Conservation (phyloP, 2,113 vertebrate genomes). For the Halichoeres trimaculatus region DNA sequence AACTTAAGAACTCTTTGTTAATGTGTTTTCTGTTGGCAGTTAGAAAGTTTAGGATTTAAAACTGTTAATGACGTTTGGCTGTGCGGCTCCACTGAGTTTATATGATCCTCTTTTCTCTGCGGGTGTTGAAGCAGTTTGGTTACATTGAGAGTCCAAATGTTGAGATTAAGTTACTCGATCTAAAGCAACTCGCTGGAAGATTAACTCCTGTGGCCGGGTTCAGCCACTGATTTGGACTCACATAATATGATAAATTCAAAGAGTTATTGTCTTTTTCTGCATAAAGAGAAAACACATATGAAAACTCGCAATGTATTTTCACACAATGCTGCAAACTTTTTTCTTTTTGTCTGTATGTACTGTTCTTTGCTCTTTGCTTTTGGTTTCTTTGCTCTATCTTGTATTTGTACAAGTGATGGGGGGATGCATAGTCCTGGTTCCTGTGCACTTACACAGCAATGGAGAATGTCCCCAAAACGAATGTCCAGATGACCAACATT, state of each 20-base stretch:
- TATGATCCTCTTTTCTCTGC: slow-evolving; percentile 64
- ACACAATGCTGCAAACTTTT: too few relatives aligned
- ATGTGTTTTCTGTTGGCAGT: slow-evolving; percentile 64
- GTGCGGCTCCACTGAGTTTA: slow-evolving; percentile 34
- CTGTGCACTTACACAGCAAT: not conserved
- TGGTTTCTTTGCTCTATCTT: too few relatives aligned
- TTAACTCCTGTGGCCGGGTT: slow-evolving; percentile 45
- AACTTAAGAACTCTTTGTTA: slow-evolving; percentile 72
- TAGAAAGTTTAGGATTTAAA: slow-evolving; percentile 60
- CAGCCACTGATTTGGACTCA: slow-evolving; percentile 50
- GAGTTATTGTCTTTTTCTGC: slow-evolving; percentile 26
- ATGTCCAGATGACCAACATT: not conserved
- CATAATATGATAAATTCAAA: slow-evolving; percentile 1
- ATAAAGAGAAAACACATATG: slow-evolving; percentile 12
- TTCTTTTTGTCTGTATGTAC: too few relatives aligned
- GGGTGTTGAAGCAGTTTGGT: slow-evolving; percentile 46
- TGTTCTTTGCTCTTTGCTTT: too few relatives aligned
- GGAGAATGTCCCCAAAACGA: not conserved
- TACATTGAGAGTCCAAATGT: slow-evolving; percentile 38
- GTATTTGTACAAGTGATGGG: too few relatives aligned
- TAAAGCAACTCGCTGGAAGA: slow-evolving; percentile 35
- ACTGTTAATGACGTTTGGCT: slow-evolving; percentile 58
- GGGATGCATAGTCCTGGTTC: too few relatives aligned
- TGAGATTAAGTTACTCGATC: slow-evolving; percentile 58
- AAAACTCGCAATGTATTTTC: slow-evolving; percentile 19